These are phyloP conservation scores for Leucophenga maculata DNA, from an alignment of 2,888 invertebrate species.

Conservation along the genomic window DNA sequence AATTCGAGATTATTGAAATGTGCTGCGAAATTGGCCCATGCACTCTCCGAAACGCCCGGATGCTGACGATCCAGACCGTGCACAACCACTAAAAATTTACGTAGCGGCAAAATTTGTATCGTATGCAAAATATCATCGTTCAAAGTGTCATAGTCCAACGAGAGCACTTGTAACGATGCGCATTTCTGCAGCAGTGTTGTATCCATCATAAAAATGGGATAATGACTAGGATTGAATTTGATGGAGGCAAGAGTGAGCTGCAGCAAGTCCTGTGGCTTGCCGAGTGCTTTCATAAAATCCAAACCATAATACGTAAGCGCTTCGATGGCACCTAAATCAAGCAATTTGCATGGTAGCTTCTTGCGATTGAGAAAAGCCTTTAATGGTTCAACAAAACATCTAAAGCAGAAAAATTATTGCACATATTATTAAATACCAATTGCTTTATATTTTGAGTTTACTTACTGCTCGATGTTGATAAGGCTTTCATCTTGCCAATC, in stretches of 20 bases:
- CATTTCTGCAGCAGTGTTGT: slow-evolving; percentile 76
- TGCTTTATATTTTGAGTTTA: slow-evolving; percentile 1
- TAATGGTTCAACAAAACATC: slow-evolving; percentile 70
- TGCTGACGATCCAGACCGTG: slow-evolving; percentile 79
- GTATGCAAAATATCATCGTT: slow-evolving; percentile 69
- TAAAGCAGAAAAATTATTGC: slow-evolving; percentile 38
- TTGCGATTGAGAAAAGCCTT: slow-evolving; percentile 69
- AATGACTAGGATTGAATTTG: slow-evolving; percentile 81
- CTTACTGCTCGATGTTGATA: slow-evolving; percentile 70
- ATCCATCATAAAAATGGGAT: slow-evolving; percentile 75
- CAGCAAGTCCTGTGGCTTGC: slow-evolving; percentile 75
- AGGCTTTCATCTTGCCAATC: slow-evolving; percentile 66
- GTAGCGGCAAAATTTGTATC: slow-evolving; percentile 71
- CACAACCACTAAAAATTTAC: slow-evolving; percentile 79
- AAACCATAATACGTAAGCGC: slow-evolving; percentile 69
- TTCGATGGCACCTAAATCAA: slow-evolving; percentile 71
- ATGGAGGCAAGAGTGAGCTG: slow-evolving; percentile 81
- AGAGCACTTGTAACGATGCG: slow-evolving; percentile 74
- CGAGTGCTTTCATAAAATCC: slow-evolving; percentile 69
- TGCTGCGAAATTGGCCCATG: slow-evolving; percentile 76
- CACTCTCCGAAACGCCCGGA: slow-evolving; percentile 77
- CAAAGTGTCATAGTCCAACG: slow-evolving; percentile 70
- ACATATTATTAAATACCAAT: not conserved
- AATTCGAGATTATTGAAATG: slow-evolving; percentile 68
- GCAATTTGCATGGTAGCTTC: slow-evolving; percentile 61